These are phyloP conservation scores for Ophioninae sp. DNA, from an alignment of 2,888 invertebrate species.

Conservation along the genomic window DNA sequence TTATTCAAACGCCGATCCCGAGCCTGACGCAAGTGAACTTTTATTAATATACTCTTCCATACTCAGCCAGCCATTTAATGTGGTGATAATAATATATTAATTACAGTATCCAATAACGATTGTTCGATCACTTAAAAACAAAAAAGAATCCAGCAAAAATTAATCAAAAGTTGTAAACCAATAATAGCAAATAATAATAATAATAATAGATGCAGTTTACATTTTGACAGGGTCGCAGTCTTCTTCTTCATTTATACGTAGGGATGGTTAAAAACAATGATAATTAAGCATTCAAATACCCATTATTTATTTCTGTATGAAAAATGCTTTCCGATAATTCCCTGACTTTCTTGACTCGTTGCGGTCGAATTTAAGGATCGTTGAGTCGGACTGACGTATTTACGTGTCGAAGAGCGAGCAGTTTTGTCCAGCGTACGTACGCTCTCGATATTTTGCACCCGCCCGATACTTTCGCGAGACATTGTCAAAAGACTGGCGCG, in stretches of 20 bases:
- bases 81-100: neutral
- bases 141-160: no score
- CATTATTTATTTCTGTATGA: slow-evolving; percentile 35
- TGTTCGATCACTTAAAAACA: neutral
- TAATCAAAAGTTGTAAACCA: neutral
- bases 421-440: slow-evolving; percentile 39
- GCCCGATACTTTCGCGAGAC: slow-evolving; percentile 70
- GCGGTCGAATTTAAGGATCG: slow-evolving; percentile 54
- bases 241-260: neutral
- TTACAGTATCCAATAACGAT: neutral
- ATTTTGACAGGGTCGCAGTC: neutral
- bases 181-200: slow-evolving; percentile 10
- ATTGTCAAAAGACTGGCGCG: slow-evolving; percentile 59
- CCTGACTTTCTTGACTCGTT: slow-evolving; percentile 53
- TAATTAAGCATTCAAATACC: neutral
- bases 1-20: no score
- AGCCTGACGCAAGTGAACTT: no score
- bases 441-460: slow-evolving; percentile 68
- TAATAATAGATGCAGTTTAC: neutral
- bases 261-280: neutral
- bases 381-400: slow-evolving; percentile 54
- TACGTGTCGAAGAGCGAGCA: slow-evolving; percentile 42
- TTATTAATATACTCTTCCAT: no score
- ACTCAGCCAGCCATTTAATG: no score
- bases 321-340: slow-evolving; percentile 34